Percentiles rank a stretch among this genome's conserved stretches.
These are phyloP conservation scores for Pomatostomus ruficeps DNA, from an alignment of 2,113 vertebrate genomes.

Conservation along the genomic window DNA sequence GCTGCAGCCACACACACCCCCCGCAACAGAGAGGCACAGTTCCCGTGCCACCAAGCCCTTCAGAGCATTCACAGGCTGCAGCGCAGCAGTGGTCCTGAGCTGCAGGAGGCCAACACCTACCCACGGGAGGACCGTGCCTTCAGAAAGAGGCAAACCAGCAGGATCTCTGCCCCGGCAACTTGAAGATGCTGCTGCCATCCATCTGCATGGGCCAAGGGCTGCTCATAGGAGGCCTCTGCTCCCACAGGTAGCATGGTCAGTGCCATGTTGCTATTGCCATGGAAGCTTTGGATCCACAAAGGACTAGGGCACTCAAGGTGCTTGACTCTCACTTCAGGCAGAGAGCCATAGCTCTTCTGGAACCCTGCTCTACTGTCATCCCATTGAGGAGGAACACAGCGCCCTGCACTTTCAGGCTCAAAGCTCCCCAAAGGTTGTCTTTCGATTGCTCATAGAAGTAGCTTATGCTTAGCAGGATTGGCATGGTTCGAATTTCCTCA, in stretches of 20 bases:
- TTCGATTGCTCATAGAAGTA: fast-evolving
- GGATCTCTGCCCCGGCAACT: neutral
- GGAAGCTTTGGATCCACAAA: neutral
- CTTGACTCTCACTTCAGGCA: neutral
- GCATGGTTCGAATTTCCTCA: neutral
- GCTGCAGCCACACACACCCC: too few relatives aligned
- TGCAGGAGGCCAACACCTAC: neutral
- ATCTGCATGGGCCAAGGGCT: neutral
- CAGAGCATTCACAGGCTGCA: neutral
- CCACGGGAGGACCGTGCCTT: neutral
- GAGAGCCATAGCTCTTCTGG: neutral
- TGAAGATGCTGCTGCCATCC: neutral
- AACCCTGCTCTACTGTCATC: neutral
- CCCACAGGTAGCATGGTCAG: neutral
- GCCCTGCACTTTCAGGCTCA: neutral
- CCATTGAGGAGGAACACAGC: neutral
- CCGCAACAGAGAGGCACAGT: too few relatives aligned
- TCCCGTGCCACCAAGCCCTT: fast-evolving
- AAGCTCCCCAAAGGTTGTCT: neutral
- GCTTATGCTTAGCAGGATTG: neutral
- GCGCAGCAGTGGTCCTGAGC: neutral
- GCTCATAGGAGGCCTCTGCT: neutral
- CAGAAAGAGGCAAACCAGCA: neutral
- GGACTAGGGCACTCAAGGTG: neutral
- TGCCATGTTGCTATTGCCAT: neutral